phyloP scores from a whole-genome alignment of 2,113 vertebrate genomes.

The Lates calcarifer region DNA sequence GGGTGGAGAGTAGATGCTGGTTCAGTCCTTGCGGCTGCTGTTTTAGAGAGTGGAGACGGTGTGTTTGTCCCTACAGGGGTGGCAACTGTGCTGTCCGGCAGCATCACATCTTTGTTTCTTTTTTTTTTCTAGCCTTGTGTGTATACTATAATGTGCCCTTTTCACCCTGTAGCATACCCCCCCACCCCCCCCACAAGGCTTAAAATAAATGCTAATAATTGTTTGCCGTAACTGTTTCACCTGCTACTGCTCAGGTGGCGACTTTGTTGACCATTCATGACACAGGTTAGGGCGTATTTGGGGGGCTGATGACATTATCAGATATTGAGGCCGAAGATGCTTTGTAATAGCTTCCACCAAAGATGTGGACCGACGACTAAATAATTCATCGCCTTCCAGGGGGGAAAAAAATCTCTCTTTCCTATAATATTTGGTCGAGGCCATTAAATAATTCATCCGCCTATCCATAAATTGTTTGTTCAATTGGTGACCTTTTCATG shows the following conservation, averaged over 20 bases:
- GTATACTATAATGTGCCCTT: background rate
- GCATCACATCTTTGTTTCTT: background rate
- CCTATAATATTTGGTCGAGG: conserved; percentile 75
- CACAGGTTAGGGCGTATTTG: conserved; percentile 50
- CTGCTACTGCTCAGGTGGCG: conserved; percentile 1
- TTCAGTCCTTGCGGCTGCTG: conserved; percentile 43
- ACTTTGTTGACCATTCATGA: conserved; percentile 66
- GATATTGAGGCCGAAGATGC: conserved; percentile 70
- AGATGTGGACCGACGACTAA: conserved; percentile 70
- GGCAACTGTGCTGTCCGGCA: background rate
- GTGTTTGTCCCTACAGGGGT: conserved; percentile 27
- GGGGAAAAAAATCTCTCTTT: conserved; percentile 50
- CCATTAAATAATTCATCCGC: conserved; percentile 79
- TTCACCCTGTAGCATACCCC: background rate
- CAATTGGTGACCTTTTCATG: conserved; percentile 77
- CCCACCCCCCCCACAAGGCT: too few species aligned
- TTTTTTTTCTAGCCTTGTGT: background rate
- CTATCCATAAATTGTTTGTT: conserved; percentile 80
- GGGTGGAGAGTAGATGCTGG: conserved; percentile 53
- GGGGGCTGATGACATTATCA: conserved; percentile 71
- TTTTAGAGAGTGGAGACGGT: conserved; percentile 34
- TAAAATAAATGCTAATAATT: conserved; percentile 59
- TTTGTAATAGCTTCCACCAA: conserved; percentile 72
- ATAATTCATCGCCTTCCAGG: conserved; percentile 76
- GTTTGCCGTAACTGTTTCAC: conserved; percentile 43